phyloP scores from a whole-genome alignment of 2,113 vertebrate species.

The Myotis yumanensis region DNA sequence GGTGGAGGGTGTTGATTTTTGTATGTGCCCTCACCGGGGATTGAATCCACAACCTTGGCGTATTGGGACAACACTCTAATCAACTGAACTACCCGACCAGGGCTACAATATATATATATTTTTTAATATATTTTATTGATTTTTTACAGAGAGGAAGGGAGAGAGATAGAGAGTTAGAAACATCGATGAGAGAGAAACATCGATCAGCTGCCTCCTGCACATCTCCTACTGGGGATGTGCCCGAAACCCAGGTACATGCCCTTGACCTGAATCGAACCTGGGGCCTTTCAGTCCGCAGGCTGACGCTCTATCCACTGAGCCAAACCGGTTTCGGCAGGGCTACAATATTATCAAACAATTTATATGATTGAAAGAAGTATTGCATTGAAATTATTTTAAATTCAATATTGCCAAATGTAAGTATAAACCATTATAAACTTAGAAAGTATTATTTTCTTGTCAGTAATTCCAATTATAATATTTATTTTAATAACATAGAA shows the following conservation, averaged over 20 bases:
- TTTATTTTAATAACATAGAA: background rate
- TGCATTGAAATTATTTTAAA: constrained; percentile 16
- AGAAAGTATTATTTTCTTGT: background rate
- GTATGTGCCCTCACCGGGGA: background rate
- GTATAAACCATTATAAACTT: background rate
- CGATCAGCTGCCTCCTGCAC: too few species aligned
- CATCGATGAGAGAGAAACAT: too few species aligned
- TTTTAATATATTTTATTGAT: too few species aligned
- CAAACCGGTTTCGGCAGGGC: too few species aligned
- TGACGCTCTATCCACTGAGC: too few species aligned
- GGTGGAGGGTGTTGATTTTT: background rate
- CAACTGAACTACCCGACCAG: background rate
- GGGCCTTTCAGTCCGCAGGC: too few species aligned
- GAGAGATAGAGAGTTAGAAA: too few species aligned
- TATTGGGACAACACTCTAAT: too few species aligned
- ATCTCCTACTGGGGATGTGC: too few species aligned
- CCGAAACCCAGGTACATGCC: too few species aligned
- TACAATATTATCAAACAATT: background rate
- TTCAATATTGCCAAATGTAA: constrained; percentile 15
- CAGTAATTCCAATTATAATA: background rate
- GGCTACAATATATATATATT: background rate
- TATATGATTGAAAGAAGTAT: background rate
- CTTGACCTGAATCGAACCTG: too few species aligned
- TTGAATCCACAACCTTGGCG: background rate
- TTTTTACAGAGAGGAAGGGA: too few species aligned